Conservation (phyloP, 1,140 invertebrate species). For the Pantala flavescens region DNA sequence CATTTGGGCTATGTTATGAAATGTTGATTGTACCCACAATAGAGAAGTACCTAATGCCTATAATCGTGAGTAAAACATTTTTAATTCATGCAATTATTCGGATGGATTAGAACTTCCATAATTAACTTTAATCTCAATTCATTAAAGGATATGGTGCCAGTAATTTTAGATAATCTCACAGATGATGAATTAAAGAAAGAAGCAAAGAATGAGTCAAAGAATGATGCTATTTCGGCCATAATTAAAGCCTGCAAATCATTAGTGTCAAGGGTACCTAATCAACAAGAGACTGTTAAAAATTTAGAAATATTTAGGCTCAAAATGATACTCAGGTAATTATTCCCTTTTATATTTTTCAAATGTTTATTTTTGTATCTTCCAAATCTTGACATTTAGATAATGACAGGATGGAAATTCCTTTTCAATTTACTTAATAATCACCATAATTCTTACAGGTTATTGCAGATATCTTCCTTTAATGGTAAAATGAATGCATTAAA, state of each 20-base stretch:
- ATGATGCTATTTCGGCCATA: slow-evolving; percentile 81
- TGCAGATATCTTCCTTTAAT: slow-evolving; percentile 97
- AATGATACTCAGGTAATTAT: slow-evolving; percentile 70
- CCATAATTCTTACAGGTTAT: slow-evolving; percentile 45
- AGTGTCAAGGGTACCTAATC: slow-evolving; percentile 62
- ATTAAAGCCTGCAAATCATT: slow-evolving; percentile 83
- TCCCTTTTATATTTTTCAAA: background rate
- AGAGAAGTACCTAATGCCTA: slow-evolving; percentile 85
- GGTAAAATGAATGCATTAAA: slow-evolving; percentile 99
- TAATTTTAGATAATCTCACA: slow-evolving; percentile 85
- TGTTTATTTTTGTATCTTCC: background rate
- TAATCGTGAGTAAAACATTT: slow-evolving; percentile 58
- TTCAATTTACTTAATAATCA: background rate
- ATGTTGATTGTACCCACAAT: slow-evolving; percentile 81
- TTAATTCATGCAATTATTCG: slow-evolving; percentile 8
- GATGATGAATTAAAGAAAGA: slow-evolving; percentile 96
- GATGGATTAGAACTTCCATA: background rate
- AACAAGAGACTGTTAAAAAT: slow-evolving; percentile 74
- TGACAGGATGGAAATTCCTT: background rate
- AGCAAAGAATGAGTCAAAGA: slow-evolving; percentile 90
- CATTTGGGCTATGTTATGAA: slow-evolving; percentile 88
- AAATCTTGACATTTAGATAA: background rate
- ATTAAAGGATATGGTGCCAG: slow-evolving; percentile 75
- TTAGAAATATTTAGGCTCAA: slow-evolving; percentile 92
- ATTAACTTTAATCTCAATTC: slow-evolving; percentile 23